These are phyloP conservation scores for Patella vulgata DNA, from an alignment of 1,140 invertebrate species.

Conservation along the genomic window DNA sequence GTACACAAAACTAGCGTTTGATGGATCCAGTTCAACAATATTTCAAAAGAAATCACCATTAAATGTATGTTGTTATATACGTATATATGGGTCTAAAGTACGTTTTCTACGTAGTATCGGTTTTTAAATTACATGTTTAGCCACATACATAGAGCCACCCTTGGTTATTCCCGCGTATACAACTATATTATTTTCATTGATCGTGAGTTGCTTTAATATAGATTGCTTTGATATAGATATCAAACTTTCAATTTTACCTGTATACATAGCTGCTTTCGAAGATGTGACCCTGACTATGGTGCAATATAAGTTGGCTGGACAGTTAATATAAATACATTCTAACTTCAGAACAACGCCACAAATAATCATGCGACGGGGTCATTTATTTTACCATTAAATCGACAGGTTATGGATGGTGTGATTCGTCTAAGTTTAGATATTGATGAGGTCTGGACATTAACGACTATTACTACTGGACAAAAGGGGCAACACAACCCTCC, in stretches of 20 bases:
- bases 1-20: slow-evolving; percentile 40
- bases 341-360: too few relatives aligned
- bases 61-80: slow-evolving; percentile 26
- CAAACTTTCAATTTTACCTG: too few relatives aligned
- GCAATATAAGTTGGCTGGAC: too few relatives aligned
- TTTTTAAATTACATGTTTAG: slow-evolving; percentile 10
- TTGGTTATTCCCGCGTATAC: slow-evolving; percentile 12
- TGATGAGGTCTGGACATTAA: background rate
- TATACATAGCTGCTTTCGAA: too few relatives aligned
- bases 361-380: too few relatives aligned
- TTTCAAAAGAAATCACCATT: slow-evolving; percentile 31
- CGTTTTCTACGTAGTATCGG: slow-evolving; percentile 33
- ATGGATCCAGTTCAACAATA: slow-evolving; percentile 24
- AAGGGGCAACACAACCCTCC: background rate
- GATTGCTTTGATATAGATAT: too few relatives aligned
- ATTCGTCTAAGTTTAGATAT: background rate
- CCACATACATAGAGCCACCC: slow-evolving; percentile 20
- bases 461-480: background rate
- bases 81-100: too few relatives aligned
- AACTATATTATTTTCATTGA: too few relatives aligned
- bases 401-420: background rate
- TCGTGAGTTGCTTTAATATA: too few relatives aligned
- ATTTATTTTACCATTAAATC: too few relatives aligned
- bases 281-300: too few relatives aligned
- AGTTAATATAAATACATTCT: too few relatives aligned